These are phyloP conservation scores for Syrista parreyssii DNA, from an alignment of 2,888 invertebrate species.

Conservation along the genomic window DNA sequence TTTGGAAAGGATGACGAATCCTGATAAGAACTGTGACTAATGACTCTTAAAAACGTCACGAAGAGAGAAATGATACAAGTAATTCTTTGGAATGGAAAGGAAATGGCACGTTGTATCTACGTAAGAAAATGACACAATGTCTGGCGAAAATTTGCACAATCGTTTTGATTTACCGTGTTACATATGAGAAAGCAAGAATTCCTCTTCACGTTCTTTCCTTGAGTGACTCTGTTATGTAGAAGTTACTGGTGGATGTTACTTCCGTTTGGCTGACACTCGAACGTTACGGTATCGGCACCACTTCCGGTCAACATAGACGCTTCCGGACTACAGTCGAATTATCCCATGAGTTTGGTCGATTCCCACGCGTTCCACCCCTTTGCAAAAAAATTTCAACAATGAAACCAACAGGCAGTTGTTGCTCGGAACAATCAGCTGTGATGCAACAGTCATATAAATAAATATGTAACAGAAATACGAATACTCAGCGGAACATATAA, in stretches of 20 bases:
- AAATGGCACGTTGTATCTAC: background rate
- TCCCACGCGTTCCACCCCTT: background rate
- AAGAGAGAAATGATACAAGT: background rate
- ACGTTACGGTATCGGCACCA: conserved; percentile 55
- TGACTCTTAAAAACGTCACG: background rate
- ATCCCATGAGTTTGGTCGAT: background rate
- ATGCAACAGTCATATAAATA: background rate
- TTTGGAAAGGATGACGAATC: background rate
- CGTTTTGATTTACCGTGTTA: background rate
- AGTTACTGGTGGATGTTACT: conserved; percentile 48
- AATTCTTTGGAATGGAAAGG: background rate
- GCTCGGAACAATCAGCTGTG: background rate
- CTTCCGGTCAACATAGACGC: conserved; percentile 47
- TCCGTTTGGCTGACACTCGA: conserved; percentile 52
- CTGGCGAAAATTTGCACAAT: background rate
- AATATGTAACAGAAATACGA: background rate
- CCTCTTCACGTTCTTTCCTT: background rate
- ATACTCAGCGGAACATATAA: background rate
- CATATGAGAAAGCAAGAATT: background rate
- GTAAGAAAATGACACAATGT: background rate
- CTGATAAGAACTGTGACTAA: background rate
- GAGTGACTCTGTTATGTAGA: conserved; percentile 35
- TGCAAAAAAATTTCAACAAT: background rate
- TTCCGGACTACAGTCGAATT: background rate
- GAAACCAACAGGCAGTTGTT: background rate